phyloP scores from a whole-genome alignment of 2,113 vertebrate species.

The Phyllostomus discolor region DNA sequence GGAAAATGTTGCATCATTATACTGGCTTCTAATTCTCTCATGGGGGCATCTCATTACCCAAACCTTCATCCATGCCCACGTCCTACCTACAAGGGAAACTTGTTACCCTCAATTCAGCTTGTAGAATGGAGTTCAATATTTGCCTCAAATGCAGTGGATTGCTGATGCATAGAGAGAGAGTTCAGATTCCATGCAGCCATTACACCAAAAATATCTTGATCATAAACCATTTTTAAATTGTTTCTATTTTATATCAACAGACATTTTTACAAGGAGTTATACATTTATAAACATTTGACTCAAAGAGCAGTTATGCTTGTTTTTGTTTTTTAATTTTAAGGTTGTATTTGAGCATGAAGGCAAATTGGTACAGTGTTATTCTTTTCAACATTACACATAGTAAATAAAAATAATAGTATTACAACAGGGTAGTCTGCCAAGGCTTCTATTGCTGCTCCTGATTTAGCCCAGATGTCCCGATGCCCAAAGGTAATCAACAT shows the following conservation, averaged over 20 bases:
- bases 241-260: not conserved
- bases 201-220: not conserved
- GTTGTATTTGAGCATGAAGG: not conserved
- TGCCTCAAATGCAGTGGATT: not conserved
- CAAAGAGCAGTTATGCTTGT: not conserved
- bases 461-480: not conserved
- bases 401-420: not conserved
- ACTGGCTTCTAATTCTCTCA: not conserved
- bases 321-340: not conserved
- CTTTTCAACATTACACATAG: not conserved
- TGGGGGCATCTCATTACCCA: not conserved
- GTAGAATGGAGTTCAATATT: not conserved
- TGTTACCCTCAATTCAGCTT: not conserved
- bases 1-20: not conserved
- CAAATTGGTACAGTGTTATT: not conserved
- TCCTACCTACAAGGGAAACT: not conserved
- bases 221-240: not conserved
- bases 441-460: fast-evolving
- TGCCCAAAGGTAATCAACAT: not conserved
- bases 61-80: not conserved
- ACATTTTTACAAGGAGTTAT: not conserved
- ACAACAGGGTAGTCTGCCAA: not conserved
- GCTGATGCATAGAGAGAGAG: not conserved
- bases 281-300: not conserved
- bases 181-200: not conserved